phyloP scores from a whole-genome alignment of 1,140 invertebrate genomes.

The Anthonomus grandis region DNA sequence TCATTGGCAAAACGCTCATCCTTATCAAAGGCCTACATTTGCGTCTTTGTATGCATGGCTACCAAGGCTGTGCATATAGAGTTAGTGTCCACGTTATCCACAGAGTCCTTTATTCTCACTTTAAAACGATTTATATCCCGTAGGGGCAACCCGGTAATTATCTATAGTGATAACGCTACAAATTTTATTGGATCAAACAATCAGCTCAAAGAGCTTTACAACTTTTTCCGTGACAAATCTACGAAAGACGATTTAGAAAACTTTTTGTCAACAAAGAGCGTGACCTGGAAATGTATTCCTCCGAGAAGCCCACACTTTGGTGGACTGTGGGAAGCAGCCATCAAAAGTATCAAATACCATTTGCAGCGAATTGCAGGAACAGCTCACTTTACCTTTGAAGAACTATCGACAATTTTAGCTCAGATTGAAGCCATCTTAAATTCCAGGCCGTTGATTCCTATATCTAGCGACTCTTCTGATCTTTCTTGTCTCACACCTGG shows the following conservation, averaged over 20 bases:
- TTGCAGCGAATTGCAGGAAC: constrained; percentile 34
- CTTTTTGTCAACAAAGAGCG: neutral
- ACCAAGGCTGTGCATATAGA: constrained; percentile 51
- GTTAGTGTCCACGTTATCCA: constrained; percentile 41
- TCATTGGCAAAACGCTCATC: constrained; percentile 12
- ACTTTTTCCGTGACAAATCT: constrained; percentile 1
- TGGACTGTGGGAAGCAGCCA: constrained; percentile 37
- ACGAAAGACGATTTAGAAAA: neutral
- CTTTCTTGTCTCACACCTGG: constrained; percentile 38
- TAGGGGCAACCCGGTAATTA: constrained; percentile 30
- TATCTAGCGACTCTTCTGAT: constrained; percentile 37
- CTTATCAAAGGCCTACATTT: constrained; percentile 43
- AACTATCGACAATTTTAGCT: constrained; percentile 32
- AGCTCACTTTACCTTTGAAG: constrained; percentile 38
- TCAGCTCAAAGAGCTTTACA: constrained; percentile 12
- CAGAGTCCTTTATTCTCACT: constrained; percentile 44
- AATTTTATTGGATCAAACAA: constrained; percentile 19
- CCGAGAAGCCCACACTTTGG: constrained; percentile 37
- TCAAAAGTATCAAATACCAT: constrained; percentile 40
- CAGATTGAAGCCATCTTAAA: constrained; percentile 41
- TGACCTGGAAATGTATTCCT: constrained; percentile 36
- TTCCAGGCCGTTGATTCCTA: constrained; percentile 39
- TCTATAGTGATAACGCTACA: constrained; percentile 23
- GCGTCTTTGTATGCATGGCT: constrained; percentile 45
- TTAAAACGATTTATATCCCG: constrained; percentile 47